Percentiles rank a stretch among this genome's conserved stretches.
Evolutionary conservation across 2,888 invertebrate genomes (phyloP).

Genomic region (Electrophaes corylata): DNA sequence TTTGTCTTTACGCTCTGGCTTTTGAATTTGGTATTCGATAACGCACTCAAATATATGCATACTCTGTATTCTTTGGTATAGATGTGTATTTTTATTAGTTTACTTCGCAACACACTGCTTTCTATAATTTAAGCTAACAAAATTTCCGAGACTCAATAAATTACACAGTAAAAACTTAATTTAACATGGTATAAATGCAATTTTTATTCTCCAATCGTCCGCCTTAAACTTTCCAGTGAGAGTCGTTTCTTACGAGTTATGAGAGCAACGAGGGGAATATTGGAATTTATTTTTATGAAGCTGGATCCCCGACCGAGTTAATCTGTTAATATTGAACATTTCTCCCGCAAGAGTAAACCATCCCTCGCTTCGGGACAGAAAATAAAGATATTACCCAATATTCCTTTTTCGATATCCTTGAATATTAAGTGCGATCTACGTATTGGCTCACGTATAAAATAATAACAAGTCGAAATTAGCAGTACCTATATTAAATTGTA

Average conservation of each 20-base stretch:
- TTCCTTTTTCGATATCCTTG: slow-evolving; percentile 24
- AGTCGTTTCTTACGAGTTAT: slow-evolving; percentile 75
- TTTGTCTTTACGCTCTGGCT: slow-evolving; percentile 16
- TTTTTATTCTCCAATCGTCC: slow-evolving; percentile 77
- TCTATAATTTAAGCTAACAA: slow-evolving; percentile 34
- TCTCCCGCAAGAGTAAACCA: slow-evolving; percentile 65
- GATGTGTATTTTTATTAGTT: not conserved
- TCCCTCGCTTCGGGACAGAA: slow-evolving; percentile 40
- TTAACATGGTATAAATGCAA: slow-evolving; percentile 75
- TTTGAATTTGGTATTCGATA: slow-evolving; percentile 19
- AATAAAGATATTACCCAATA: slow-evolving; percentile 31
- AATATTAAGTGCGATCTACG: slow-evolving; percentile 23
- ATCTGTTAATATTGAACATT: slow-evolving; percentile 80
- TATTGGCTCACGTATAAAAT: slow-evolving; percentile 9
- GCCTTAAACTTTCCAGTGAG: slow-evolving; percentile 75
- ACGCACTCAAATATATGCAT: slow-evolving; percentile 6
- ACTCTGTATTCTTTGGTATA: not conserved
- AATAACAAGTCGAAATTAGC: not conserved
- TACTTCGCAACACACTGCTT: slow-evolving; percentile 38
- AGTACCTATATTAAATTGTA: not conserved
- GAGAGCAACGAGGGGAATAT: slow-evolving; percentile 75
- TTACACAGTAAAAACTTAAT: slow-evolving; percentile 75
- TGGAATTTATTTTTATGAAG: slow-evolving; percentile 78
- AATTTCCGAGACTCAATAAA: slow-evolving; percentile 56
- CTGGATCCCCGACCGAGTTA: slow-evolving; percentile 70